Evolutionary conservation across 2,797 vertebrate genomes (phyloP).

Genomic region (Mus spretus): DNA sequence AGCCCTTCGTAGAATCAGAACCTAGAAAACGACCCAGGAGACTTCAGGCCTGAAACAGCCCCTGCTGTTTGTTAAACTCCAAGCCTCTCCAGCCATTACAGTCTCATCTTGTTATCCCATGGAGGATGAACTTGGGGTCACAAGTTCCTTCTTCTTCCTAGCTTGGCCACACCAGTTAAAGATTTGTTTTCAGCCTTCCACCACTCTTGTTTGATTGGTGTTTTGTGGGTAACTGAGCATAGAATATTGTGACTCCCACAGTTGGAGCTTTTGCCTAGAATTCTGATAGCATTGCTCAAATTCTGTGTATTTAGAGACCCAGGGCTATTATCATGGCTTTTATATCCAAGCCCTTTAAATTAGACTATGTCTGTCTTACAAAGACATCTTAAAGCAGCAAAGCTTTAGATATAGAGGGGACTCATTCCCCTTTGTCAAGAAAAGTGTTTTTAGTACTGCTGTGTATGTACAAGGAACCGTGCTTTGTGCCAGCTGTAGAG

Average conservation of each 20-base stretch:
- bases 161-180: neutral
- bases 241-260: neutral
- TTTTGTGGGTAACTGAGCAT: neutral
- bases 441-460: neutral
- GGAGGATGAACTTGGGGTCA: neutral
- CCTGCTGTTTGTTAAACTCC: neutral
- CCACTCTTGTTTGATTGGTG: neutral
- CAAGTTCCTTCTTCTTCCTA: neutral
- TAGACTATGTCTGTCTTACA: neutral
- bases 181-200: neutral
- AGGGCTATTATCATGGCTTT: neutral
- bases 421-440: neutral
- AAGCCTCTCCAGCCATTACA: neutral
- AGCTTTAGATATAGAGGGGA: neutral
- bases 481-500: constrained; percentile 14
- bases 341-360: constrained; percentile 49
- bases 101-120: neutral
- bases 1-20: neutral
- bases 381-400: constrained; percentile 36
- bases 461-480: neutral
- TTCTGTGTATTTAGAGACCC: neutral
- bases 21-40: neutral
- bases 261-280: neutral
- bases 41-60: neutral
- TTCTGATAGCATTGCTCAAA: neutral